phyloP scores from a whole-genome alignment of 2,888 invertebrate genomes.

The Podotricha telesiphe region DNA sequence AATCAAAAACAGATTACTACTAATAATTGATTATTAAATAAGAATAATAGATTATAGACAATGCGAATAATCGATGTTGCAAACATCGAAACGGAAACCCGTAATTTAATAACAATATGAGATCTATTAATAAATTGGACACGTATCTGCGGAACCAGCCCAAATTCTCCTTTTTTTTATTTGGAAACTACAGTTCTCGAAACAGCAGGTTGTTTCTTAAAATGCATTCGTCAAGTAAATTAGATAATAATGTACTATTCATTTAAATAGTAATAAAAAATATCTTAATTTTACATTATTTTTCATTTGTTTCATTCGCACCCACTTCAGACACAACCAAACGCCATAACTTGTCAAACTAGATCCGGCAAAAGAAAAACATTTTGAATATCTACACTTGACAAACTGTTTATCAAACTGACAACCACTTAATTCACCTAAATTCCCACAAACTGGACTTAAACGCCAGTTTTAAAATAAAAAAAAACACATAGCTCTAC shows the following conservation, averaged over 20 bases:
- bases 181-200: background rate
- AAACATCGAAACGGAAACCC: conserved; percentile 1
- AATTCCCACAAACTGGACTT: no score
- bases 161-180: background rate
- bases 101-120: conserved; percentile 4
- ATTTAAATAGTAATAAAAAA: conserved; percentile 4
- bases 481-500: no score
- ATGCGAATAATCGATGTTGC: background rate
- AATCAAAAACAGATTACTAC: no score
- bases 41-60: no score
- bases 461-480: no score
- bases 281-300: background rate
- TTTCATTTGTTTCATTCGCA: background rate
- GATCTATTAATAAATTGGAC: conserved; percentile 9
- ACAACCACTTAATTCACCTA: no score
- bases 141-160: background rate
- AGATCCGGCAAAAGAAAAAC: no score
- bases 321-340: no score
- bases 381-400: no score
- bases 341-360: no score
- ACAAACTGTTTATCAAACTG: no score
- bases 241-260: background rate
- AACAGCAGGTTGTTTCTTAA: background rate
- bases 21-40: background rate
- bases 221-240: background rate